These are phyloP conservation scores for Protobothrops mucrosquamatus DNA, from an alignment of 2,113 vertebrate genomes.

Conservation along the genomic window DNA sequence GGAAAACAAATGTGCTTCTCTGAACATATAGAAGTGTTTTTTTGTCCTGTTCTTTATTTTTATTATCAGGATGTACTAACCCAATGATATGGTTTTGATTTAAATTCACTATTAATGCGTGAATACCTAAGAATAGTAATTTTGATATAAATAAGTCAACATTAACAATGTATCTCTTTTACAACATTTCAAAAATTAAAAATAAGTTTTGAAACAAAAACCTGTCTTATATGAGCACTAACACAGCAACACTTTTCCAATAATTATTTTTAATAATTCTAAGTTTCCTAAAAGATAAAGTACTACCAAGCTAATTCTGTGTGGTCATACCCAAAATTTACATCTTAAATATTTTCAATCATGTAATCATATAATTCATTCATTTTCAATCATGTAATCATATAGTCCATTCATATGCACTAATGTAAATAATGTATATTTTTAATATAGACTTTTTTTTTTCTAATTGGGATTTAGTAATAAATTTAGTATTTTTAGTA, in stretches of 20 bases:
- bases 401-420: background rate
- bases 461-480: background rate
- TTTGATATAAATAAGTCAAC: background rate
- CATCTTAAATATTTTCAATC: background rate
- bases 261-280: background rate
- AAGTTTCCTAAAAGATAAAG: background rate
- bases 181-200: background rate
- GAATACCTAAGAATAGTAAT: background rate
- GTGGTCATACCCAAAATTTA: background rate
- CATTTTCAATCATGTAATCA: too few relatives aligned
- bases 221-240: background rate
- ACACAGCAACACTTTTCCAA: background rate
- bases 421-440: background rate
- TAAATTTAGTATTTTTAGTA: too few relatives aligned
- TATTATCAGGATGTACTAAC: background rate
- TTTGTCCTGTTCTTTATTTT: background rate
- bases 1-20: background rate
- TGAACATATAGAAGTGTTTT: background rate
- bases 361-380: background rate
- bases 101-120: background rate
- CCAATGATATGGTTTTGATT: background rate
- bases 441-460: background rate
- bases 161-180: background rate
- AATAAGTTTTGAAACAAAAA: background rate
- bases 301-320: background rate